Evolutionary conservation across 2,797 vertebrate species (phyloP).

Genomic region (Arnoldichthys spilopterus): DNA sequence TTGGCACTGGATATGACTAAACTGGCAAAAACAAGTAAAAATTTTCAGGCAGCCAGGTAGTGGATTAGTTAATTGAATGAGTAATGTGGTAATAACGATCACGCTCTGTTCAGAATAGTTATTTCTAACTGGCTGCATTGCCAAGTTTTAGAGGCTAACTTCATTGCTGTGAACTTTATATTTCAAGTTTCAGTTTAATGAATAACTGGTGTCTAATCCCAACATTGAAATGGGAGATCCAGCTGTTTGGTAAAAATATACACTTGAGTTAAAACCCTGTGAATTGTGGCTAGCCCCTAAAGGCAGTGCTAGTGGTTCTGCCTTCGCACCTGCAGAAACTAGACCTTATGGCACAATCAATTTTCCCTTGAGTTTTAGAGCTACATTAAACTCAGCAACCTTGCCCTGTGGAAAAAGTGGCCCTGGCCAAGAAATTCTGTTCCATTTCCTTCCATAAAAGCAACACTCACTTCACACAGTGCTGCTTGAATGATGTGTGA

Average conservation of each 20-base stretch:
- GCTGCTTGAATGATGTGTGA: constrained; percentile 49
- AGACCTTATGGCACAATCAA: constrained; percentile 4
- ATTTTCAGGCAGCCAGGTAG: too few relatives aligned
- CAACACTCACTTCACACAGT: constrained; percentile 55
- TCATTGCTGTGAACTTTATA: background rate
- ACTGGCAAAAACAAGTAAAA: too few relatives aligned
- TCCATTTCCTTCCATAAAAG: constrained; percentile 64
- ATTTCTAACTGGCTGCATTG: background rate
- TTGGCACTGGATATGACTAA: too few relatives aligned
- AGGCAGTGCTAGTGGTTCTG: constrained; percentile 27
- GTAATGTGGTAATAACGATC: background rate
- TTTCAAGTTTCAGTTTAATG: background rate
- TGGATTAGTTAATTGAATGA: background rate
- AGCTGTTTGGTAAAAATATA: constrained; percentile 45
- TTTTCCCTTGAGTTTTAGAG: constrained; percentile 67
- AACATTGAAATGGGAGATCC: constrained; percentile 8
- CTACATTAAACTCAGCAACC: constrained; percentile 54
- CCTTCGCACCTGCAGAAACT: constrained; percentile 54
- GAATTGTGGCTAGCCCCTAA: constrained; percentile 50
- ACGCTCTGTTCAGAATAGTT: background rate
- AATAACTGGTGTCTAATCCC: background rate
- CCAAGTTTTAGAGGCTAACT: background rate
- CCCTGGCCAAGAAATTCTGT: constrained; percentile 61
- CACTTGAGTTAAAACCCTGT: constrained; percentile 52
- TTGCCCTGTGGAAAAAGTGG: constrained; percentile 63